Conservation (phyloP, 2,113 vertebrate species). For the Beaufortia kweichowensis region DNA sequence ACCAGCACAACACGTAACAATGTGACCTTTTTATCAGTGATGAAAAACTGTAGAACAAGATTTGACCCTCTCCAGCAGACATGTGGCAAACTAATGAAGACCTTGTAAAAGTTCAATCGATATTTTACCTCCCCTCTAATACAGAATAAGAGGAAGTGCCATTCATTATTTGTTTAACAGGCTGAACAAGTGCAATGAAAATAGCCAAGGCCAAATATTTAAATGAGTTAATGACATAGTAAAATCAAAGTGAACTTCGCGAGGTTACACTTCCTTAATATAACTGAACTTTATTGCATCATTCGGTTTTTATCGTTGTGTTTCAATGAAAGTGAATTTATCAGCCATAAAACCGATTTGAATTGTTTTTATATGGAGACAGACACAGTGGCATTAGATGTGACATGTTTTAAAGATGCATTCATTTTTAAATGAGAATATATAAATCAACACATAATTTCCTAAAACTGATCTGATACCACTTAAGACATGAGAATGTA, state of each 20-base stretch:
- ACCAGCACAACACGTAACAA: conserved; percentile 55
- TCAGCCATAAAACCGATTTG: conserved; percentile 11
- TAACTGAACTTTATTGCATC: neutral
- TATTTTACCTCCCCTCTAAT: conserved; percentile 40
- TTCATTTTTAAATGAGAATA: neutral
- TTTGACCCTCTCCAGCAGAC: conserved; percentile 63
- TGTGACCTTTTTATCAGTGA: conserved; percentile 65
- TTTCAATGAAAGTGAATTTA: neutral
- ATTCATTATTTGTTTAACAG: conserved; percentile 28
- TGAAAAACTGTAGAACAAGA: conserved; percentile 58
- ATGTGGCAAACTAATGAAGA: conserved; percentile 71
- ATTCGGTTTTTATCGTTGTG: conserved; percentile 1
- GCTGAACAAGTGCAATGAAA: neutral
- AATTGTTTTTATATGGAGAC: neutral
- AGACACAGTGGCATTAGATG: neutral
- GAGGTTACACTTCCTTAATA: neutral
- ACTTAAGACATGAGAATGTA: no score
- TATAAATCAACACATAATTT: neutral
- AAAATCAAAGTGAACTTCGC: neutral
- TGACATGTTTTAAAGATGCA: neutral
- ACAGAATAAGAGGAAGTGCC: neutral
- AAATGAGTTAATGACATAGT: conserved; percentile 7
- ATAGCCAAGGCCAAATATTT: conserved; percentile 20
- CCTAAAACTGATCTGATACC: no score
- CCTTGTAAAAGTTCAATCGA: conserved; percentile 69